Conservation (phyloP, 2,888 invertebrate species). For the Amorpha juglandis region DNA sequence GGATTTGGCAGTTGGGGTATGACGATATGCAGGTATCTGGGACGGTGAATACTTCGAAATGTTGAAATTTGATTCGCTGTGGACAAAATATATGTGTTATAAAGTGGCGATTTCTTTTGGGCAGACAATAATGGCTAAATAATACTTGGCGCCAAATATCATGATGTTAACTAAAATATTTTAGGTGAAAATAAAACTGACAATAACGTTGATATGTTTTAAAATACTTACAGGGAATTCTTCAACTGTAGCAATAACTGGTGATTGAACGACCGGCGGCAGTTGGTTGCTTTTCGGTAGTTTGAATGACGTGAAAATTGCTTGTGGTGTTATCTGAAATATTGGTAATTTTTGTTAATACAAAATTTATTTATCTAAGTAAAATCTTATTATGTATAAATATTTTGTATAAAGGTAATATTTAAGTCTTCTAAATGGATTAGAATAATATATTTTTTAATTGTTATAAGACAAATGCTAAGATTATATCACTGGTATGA, state of each 20-base stretch:
- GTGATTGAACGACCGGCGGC: slow-evolving; percentile 69
- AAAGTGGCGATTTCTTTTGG: too few species aligned
- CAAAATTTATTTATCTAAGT: too few species aligned
- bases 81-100: slow-evolving; percentile 34
- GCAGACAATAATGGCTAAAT: too few species aligned
- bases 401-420: not conserved
- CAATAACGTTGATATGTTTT: not conserved
- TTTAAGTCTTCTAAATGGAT: too few species aligned
- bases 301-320: slow-evolving; percentile 96
- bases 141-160: too few species aligned
- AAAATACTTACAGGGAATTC: slow-evolving; percentile 76
- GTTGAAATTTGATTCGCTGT: slow-evolving; percentile 85
- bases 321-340: slow-evolving; percentile 89
- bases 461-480: not conserved
- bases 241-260: slow-evolving; percentile 72
- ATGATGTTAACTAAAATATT: not conserved
- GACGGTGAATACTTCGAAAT: slow-evolving; percentile 85
- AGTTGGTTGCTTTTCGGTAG: slow-evolving; percentile 88
- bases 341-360: slow-evolving; percentile 10
- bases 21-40: slow-evolving; percentile 86
- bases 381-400: too few species aligned
- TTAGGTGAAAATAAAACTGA: not conserved
- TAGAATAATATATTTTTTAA: not conserved
- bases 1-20: slow-evolving; percentile 89
- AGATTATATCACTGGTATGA: not conserved